Conservation (phyloP, 2,888 invertebrate genomes). For the Stictocephala bisonia region DNA sequence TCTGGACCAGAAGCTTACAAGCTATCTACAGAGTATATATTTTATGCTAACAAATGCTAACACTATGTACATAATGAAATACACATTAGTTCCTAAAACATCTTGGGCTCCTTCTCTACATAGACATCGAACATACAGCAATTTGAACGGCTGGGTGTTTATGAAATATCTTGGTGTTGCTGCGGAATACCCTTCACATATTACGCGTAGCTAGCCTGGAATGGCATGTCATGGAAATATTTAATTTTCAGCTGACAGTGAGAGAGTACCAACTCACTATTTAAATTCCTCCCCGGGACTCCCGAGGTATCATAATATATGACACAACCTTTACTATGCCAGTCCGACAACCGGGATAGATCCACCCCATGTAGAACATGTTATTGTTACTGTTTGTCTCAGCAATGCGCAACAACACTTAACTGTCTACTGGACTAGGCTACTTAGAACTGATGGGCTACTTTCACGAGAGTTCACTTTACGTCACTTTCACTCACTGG, state of each 20-base stretch:
- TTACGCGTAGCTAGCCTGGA: slow-evolving; percentile 14
- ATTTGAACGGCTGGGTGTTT: background rate
- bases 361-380: slow-evolving; percentile 28
- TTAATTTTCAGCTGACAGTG: slow-evolving; percentile 37
- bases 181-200: slow-evolving; percentile 33
- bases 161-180: slow-evolving; percentile 40
- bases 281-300: slow-evolving; percentile 36
- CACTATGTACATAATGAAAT: slow-evolving; percentile 27
- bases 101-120: background rate
- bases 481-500: too few relatives aligned
- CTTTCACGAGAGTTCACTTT: too few relatives aligned
- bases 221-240: slow-evolving; percentile 29
- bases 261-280: slow-evolving; percentile 30
- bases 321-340: slow-evolving; percentile 31
- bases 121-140: background rate
- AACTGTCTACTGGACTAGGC: too few relatives aligned
- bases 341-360: slow-evolving; percentile 21
- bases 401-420: too few relatives aligned
- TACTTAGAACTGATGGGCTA: too few relatives aligned
- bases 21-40: slow-evolving; percentile 33
- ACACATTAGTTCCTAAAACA: slow-evolving; percentile 23
- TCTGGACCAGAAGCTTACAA: slow-evolving; percentile 18
- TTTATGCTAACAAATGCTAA: slow-evolving; percentile 5
- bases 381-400: too few relatives aligned
- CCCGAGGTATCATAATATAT: slow-evolving; percentile 26